Conservation (phyloP, 2,888 invertebrate species). For the Erebia ligea region DNA sequence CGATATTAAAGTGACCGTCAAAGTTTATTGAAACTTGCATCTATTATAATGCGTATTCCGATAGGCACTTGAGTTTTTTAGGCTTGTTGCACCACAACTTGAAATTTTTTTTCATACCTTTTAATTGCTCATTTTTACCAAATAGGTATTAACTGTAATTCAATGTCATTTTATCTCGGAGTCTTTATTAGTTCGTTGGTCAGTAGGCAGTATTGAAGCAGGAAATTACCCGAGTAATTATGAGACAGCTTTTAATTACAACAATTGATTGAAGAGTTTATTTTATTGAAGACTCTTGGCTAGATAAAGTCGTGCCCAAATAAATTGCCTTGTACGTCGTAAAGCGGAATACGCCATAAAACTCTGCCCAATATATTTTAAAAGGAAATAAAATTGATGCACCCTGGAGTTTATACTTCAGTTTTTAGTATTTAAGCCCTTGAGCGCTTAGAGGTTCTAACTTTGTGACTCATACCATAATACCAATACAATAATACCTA, state of each 20-base stretch:
- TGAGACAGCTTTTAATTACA: slow-evolving; percentile 26
- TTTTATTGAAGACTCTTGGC: slow-evolving; percentile 49
- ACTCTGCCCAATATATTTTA: slow-evolving; percentile 51
- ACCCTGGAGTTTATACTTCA: background rate
- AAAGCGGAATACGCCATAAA: slow-evolving; percentile 61
- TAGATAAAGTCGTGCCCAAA: slow-evolving; percentile 55
- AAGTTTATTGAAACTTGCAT: too few relatives aligned
- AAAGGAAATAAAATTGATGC: slow-evolving; percentile 54
- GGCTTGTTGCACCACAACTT: too few relatives aligned
- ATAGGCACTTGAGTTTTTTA: too few relatives aligned
- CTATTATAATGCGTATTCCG: too few relatives aligned
- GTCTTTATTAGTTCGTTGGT: background rate
- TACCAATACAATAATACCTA: too few relatives aligned
- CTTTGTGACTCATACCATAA: background rate
- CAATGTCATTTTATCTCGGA: background rate
- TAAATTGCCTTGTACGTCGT: slow-evolving; percentile 61
- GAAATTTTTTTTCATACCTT: too few relatives aligned
- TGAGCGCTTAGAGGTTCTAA: background rate
- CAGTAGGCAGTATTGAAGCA: slow-evolving; percentile 1
- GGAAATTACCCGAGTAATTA: slow-evolving; percentile 36
- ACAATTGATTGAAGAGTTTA: slow-evolving; percentile 39
- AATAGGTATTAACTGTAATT: background rate
- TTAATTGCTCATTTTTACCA: too few relatives aligned
- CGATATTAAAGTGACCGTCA: too few relatives aligned
- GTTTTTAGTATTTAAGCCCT: background rate